Evolutionary conservation across 1,140 invertebrate species (phyloP), one percentile per base, ranked within the genome.

Genomic region (Atta colombica): DNA sequence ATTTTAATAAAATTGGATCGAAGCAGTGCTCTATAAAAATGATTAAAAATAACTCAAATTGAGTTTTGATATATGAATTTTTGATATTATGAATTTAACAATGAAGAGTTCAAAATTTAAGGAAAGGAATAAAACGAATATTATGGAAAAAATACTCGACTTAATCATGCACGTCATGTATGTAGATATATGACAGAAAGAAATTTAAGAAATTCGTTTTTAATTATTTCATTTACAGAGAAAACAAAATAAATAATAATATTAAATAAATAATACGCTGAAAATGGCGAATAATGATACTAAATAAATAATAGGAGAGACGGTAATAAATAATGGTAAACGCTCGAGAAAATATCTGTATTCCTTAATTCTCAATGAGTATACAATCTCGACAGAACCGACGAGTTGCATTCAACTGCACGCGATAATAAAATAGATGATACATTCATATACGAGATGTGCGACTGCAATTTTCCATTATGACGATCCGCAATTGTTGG

Each of bases 391-490:
- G 39, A 16, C 25, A 7, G 31, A 49, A 21, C 8, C 35, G 16
- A 28, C 31, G 6, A 60, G 35, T 58, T 61, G 60, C 25, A 21
- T 51, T 69, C 51, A 55, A 45, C n/a, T 16, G 58, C 16, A n/a
- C 21, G 21, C 16, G 45, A 58, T 35, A 65, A 65, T 63, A 25
- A 78, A 65, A 65, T n/a, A 18, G 18, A 49, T 71, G 21, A 81
- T 60, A 25, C 66, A 45, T 58, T 51, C 28, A 58, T 28, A 58
- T 28, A 14, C 6, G 75, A 78, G 25, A 31, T 14, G 49, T 35
- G 39, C 10, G 49, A 31, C 49, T 71, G 25, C 14, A 60, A 81
- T 55, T 69, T 55, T 21, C 65, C 77, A 55, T 71, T 71, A 81
- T 18, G n/a, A 21, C 31, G 12, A 45, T 45, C 25, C 55, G 18